These are phyloP conservation scores for Pharmacophagus antenor DNA, from an alignment of 2,888 invertebrate species.

Conservation along the genomic window DNA sequence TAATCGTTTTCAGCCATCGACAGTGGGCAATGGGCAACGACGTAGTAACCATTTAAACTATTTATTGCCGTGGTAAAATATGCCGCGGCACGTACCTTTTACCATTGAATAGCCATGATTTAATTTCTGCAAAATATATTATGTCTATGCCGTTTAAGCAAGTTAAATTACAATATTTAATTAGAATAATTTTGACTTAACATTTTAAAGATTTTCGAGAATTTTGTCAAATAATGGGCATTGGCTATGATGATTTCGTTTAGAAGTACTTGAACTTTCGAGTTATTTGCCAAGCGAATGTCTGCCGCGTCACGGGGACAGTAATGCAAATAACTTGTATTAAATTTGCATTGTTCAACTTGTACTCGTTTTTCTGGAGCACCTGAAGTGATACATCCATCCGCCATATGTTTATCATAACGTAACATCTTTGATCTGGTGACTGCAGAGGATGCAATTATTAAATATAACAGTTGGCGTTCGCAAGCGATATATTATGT, in stretches of 20 bases:
- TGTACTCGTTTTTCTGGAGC: neutral
- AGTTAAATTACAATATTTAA: neutral
- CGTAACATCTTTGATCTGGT: constrained; percentile 16
- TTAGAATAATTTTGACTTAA: too few relatives aligned
- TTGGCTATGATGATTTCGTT: too few relatives aligned
- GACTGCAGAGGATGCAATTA: constrained; percentile 11
- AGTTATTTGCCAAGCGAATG: too few relatives aligned
- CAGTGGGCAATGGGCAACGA: constrained; percentile 49
- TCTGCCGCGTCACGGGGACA: too few relatives aligned
- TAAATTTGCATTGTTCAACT: neutral
- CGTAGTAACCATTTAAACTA: constrained; percentile 46
- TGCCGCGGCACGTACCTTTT: constrained; percentile 25
- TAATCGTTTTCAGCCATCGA: constrained; percentile 53
- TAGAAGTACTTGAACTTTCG: too few relatives aligned
- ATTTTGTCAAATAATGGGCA: too few relatives aligned
- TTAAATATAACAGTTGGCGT: neutral
- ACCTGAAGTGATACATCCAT: constrained; percentile 9
- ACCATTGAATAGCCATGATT: constrained; percentile 15
- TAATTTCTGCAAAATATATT: constrained; percentile 28
- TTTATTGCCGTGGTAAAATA: constrained; percentile 46
- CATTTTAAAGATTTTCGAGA: too few relatives aligned
- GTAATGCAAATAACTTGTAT: neutral
- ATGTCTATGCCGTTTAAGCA: constrained; percentile 3
- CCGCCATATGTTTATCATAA: constrained; percentile 22
- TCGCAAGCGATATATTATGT: neutral